Conservation (phyloP, 1,140 invertebrate genomes). For the Drosophila pallidifrons region DNA sequence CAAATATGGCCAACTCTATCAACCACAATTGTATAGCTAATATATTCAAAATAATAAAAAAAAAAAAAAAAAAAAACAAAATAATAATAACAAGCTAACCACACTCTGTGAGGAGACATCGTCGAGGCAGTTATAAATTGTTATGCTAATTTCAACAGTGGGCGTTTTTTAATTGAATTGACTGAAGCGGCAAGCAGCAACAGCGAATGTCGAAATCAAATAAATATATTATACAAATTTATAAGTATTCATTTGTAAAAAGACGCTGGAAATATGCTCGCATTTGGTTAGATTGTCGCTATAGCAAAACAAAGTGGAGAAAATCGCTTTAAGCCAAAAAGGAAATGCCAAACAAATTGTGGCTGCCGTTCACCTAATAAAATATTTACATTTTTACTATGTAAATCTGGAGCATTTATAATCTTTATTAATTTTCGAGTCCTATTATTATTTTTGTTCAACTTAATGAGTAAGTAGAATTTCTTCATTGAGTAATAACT, state of each 20-base stretch:
- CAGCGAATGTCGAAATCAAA: constrained; percentile 61
- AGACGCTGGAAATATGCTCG: constrained; percentile 20
- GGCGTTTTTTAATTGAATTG: constrained; percentile 79
- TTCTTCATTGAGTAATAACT: too few species aligned
- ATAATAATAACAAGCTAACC: constrained; percentile 46
- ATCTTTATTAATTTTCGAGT: background rate
- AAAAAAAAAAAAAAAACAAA: constrained; percentile 16
- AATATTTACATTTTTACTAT: background rate
- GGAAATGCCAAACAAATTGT: constrained; percentile 47
- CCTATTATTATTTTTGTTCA: too few species aligned
- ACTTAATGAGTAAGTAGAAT: background rate
- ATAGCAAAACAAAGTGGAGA: constrained; percentile 25
- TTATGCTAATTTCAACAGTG: constrained; percentile 71
- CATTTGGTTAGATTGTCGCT: constrained; percentile 35
- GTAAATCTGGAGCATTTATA: background rate
- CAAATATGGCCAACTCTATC: constrained; percentile 49
- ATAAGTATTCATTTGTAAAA: constrained; percentile 17
- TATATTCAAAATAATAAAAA: constrained; percentile 72
- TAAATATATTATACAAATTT: constrained; percentile 50
- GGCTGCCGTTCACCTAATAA: constrained; percentile 42
- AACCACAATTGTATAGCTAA: constrained; percentile 53
- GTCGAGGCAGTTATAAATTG: constrained; percentile 77
- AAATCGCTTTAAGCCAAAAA: constrained; percentile 33
- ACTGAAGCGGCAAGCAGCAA: constrained; percentile 37
- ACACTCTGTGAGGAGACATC: constrained; percentile 63